Conservation (phyloP, 1,140 invertebrate species). For the Phymorhynchus buccinoides region DNA sequence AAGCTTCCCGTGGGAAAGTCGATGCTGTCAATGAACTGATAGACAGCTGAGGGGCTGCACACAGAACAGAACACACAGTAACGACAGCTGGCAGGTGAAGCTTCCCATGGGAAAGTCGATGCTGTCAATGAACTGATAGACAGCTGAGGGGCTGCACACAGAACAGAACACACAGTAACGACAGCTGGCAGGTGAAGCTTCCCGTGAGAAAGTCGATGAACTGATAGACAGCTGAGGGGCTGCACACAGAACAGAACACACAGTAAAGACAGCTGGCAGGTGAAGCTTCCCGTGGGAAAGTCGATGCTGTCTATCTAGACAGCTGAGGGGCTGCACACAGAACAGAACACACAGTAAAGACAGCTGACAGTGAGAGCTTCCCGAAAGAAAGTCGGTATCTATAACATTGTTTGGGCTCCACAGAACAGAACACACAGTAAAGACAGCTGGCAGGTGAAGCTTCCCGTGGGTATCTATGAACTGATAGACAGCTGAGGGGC, state of each 20-base stretch:
- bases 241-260: background rate
- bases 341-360: no score
- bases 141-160: background rate
- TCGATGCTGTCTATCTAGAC: conserved; percentile 1
- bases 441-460: background rate
- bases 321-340: background rate
- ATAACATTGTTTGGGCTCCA: no score
- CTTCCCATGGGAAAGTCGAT: no score
- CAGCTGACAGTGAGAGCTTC: no score
- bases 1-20: background rate
- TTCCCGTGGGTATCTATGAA: background rate
- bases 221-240: background rate
- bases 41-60: background rate
- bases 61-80: background rate
- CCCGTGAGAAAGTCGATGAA: background rate
- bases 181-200: background rate
- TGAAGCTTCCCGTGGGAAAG: background rate
- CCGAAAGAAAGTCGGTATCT: no score
- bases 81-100: no score
- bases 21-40: background rate
- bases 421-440: background rate
- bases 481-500: background rate
- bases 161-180: background rate
- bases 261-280: background rate
- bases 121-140: no score